Conservation (phyloP, 2,888 invertebrate species). For the Folsomia candida region DNA sequence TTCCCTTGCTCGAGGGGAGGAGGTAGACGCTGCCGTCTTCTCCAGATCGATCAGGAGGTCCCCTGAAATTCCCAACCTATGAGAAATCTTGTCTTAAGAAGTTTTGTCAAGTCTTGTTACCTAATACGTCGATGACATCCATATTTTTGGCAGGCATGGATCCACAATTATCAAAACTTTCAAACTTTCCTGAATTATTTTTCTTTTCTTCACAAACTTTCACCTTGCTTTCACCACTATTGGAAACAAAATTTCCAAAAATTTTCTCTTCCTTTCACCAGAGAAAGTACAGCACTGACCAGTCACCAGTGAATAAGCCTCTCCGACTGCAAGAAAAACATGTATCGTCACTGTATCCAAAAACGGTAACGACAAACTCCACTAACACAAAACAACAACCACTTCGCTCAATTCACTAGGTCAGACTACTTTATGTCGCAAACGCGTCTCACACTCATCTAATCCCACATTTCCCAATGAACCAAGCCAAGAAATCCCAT, state of each 20-base stretch:
- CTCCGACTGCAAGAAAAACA: too few species aligned
- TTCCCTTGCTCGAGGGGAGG: neutral
- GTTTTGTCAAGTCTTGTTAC: too few species aligned
- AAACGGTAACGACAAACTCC: too few species aligned
- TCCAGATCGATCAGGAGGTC: slow-evolving; percentile 12
- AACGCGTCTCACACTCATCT: neutral
- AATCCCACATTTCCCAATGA: neutral
- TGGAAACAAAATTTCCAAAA: too few species aligned
- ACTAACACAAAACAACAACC: neutral
- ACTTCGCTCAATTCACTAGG: neutral
- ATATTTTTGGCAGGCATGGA: slow-evolving; percentile 19
- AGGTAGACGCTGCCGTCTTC: slow-evolving; percentile 3
- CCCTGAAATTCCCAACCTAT: neutral
- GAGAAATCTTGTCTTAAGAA: neutral
- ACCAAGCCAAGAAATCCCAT: neutral
- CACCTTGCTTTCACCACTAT: too few species aligned
- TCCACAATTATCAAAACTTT: too few species aligned
- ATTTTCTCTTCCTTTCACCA: too few species aligned
- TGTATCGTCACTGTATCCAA: too few species aligned
- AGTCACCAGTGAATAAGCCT: too few species aligned
- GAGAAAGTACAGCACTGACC: too few species aligned
- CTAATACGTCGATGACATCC: slow-evolving; percentile 38
- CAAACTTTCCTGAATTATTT: too few species aligned
- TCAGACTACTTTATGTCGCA: neutral
- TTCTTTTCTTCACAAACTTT: too few species aligned